Percentiles rank a stretch among this genome's conserved stretches.
phyloP scores from a whole-genome alignment of 2,888 invertebrate species.

The Melanotus villosus region DNA sequence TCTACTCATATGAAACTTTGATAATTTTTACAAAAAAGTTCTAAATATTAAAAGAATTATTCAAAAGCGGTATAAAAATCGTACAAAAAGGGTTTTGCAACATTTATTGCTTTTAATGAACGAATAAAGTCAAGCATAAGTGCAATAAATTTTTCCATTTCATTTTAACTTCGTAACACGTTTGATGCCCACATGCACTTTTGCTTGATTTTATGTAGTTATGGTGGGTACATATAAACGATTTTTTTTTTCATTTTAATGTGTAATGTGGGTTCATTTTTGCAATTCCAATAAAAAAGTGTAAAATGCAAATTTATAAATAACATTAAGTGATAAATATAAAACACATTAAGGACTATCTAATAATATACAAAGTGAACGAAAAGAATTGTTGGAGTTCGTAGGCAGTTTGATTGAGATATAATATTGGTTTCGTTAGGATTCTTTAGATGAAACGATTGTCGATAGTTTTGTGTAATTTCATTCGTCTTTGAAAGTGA shows the following conservation, averaged over 20 bases:
- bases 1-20: not conserved
- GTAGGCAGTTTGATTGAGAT: constrained; percentile 3
- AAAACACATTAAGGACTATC: not conserved
- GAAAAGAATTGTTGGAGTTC: not conserved
- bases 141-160: too few species aligned
- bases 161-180: too few species aligned
- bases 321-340: not conserved
- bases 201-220: constrained; percentile 16
- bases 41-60: not conserved
- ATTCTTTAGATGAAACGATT: too few species aligned
- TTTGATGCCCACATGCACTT: constrained; percentile 14
- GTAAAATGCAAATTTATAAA: not conserved
- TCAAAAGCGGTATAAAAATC: constrained; percentile 32
- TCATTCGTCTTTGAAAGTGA: too few species aligned
- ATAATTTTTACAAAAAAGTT: not conserved
- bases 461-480: too few species aligned
- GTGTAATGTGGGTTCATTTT: not conserved
- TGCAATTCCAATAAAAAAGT: not conserved
- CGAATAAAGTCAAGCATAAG: constrained; percentile 37
- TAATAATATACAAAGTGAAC: not conserved
- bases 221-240: constrained; percentile 15
- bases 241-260: not conserved
- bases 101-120: constrained; percentile 43
- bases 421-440: not conserved
- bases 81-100: constrained; percentile 36